Evolutionary conservation across 2,797 vertebrate genomes (phyloP), one percentile per base, ranked within the genome.

Genomic region (Rhodeus uyekii): DNA sequence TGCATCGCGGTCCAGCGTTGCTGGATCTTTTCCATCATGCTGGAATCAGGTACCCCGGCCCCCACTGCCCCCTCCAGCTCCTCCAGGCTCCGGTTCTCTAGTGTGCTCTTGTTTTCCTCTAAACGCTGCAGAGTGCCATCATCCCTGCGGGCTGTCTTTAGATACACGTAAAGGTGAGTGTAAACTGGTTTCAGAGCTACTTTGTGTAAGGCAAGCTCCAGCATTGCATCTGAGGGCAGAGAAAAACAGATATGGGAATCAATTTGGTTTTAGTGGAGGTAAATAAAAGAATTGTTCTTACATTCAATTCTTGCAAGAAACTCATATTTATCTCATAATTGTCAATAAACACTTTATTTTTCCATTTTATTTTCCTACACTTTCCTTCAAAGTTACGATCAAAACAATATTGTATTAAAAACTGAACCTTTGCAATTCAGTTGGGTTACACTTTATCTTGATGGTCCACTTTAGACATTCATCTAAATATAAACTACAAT

Each of bases 141-240:
- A 0, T 83, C 65, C 48, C 88, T 58, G 14, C 89, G 92, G 60
- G 92, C 76, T 2, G 88, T 72, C 77, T 86, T 92, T 22, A 97
- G 93, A 79, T 89, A 93, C 42, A 86, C 84, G 88, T 96, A 96
- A 65, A 97, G 90, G 75, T 92, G 90, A 0, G 90, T 22, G 53
- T 90, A 90, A 73, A 96, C 80, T 0, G 96, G 96, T 50, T 94
- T 96, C 79, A 97, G 90, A 1, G 96, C 90, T 60, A 95, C 95
- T 82, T 94, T 96, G 90, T 95, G 95, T 48, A 98, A 75, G 39
- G 94, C 92, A 0, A 90, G 76, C 89, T 97, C 97, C 44, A 98
- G 78, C 81, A 96, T 85, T 0, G 87, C 85, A 76, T 95, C 97
- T 97, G 80, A 13, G 79, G 76, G 38, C 10, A 65, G 39, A 69